A percentile compares a stretch with the other conserved stretches of the same genome.
phyloP scores from a whole-genome alignment of 2,113 vertebrate genomes.

The Myrmecophaga tridactyla region DNA sequence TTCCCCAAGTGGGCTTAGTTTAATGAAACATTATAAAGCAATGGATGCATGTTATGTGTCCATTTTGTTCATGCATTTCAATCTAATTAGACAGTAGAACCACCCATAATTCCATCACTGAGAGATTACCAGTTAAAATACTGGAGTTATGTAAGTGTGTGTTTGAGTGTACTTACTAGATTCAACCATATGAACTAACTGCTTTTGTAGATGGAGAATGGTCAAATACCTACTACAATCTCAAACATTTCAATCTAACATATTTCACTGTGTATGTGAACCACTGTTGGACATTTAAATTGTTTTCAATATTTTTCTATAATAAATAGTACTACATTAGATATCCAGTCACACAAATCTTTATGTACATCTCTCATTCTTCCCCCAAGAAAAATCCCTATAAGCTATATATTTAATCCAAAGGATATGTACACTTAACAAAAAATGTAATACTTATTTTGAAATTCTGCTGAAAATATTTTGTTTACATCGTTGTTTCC shows the following conservation, averaged over 20 bases:
- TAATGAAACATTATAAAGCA: neutral
- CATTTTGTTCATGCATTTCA: neutral
- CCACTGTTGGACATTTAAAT: neutral
- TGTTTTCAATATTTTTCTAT: neutral
- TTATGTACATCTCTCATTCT: neutral
- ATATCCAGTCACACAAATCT: neutral
- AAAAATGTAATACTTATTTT: slow-evolving; percentile 2
- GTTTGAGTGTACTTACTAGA: neutral
- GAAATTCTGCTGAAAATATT: neutral
- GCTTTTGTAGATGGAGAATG: neutral
- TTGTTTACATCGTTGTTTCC: neutral
- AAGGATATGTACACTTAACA: neutral
- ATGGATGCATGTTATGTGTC: neutral
- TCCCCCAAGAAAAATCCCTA: neutral
- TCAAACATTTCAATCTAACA: neutral
- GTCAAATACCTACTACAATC: neutral
- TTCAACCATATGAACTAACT: neutral
- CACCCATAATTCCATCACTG: neutral
- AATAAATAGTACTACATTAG: neutral
- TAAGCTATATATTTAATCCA: neutral
- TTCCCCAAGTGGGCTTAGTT: neutral
- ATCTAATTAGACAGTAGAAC: neutral
- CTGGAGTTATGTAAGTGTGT: too few relatives aligned
- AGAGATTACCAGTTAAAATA: neutral
- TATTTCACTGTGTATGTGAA: neutral